These are phyloP conservation scores for Calycopis cecrops DNA, from an alignment of 1,140 invertebrate genomes.

Conservation along the genomic window DNA sequence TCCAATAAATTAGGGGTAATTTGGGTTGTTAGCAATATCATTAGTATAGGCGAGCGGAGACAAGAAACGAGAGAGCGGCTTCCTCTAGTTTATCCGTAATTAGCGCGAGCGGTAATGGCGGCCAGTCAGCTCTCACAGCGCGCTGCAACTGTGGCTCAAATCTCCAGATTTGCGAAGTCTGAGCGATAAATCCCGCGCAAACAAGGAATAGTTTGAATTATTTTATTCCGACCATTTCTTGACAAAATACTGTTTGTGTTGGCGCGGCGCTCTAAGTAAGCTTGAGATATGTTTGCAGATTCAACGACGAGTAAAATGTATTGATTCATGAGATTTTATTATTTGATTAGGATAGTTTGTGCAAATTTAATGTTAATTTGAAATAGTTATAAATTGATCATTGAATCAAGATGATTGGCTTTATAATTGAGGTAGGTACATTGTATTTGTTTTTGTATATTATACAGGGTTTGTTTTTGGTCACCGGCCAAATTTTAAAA, in stretches of 20 bases:
- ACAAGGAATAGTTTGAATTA: too few relatives aligned
- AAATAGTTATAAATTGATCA: too few relatives aligned
- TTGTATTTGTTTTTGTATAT: too few relatives aligned
- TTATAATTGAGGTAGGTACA: too few relatives aligned
- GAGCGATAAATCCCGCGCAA: slow-evolving; percentile 15
- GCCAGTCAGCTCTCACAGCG: slow-evolving; percentile 35
- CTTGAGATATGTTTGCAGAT: slow-evolving; percentile 2
- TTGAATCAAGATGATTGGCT: too few relatives aligned
- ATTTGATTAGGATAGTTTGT: too few relatives aligned
- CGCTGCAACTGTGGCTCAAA: slow-evolving; percentile 25
- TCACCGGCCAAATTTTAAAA: too few relatives aligned
- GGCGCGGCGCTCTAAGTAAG: not conserved
- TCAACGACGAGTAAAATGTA: not conserved
- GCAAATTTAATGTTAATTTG: too few relatives aligned
- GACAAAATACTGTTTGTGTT: slow-evolving; percentile 6
- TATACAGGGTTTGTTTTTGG: too few relatives aligned
- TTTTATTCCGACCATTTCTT: slow-evolving; percentile 15
- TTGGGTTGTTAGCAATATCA: not conserved
- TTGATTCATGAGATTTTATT: not conserved
- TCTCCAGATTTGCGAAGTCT: slow-evolving; percentile 17
- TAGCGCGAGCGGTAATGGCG: slow-evolving; percentile 39
- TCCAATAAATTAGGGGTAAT: too few relatives aligned
- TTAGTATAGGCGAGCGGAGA: slow-evolving; percentile 14
- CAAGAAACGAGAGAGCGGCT: slow-evolving; percentile 26
- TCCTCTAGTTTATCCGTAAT: slow-evolving; percentile 35